phyloP scores from a whole-genome alignment of 2,113 vertebrate species.

The Oncorhynchus kisutch region DNA sequence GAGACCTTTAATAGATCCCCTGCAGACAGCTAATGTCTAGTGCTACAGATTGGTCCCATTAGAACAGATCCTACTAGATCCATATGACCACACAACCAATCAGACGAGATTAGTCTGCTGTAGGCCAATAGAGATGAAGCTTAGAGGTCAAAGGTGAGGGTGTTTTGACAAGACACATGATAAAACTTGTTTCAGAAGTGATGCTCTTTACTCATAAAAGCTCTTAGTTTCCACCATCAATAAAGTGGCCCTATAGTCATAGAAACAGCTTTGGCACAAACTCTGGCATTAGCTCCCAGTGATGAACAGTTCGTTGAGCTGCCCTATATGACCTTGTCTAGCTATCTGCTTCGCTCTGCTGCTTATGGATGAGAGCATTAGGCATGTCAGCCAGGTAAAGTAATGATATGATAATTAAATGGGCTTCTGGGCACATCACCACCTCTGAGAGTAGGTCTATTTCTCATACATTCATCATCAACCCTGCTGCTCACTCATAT shows the following conservation, averaged over 20 bases:
- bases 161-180: neutral
- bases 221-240: neutral
- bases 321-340: no score
- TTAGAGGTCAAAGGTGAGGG: neutral
- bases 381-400: neutral
- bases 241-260: neutral
- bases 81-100: neutral
- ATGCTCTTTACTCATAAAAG: neutral
- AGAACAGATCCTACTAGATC: neutral
- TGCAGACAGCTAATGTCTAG: neutral
- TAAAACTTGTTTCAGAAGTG: neutral
- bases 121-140: no score
- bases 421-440: constrained; percentile 37
- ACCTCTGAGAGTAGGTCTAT: constrained; percentile 25
- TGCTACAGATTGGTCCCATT: neutral
- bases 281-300: no score
- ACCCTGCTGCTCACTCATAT: no score
- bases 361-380: neutral
- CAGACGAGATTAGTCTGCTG: neutral
- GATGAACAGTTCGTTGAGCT: no score
- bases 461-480: constrained; percentile 38
- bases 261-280: neutral
- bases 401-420: constrained; percentile 32
- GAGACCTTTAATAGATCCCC: neutral
- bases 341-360: no score